These are phyloP conservation scores for Clupea harengus DNA, from an alignment of 2,113 vertebrate species.

Conservation along the genomic window DNA sequence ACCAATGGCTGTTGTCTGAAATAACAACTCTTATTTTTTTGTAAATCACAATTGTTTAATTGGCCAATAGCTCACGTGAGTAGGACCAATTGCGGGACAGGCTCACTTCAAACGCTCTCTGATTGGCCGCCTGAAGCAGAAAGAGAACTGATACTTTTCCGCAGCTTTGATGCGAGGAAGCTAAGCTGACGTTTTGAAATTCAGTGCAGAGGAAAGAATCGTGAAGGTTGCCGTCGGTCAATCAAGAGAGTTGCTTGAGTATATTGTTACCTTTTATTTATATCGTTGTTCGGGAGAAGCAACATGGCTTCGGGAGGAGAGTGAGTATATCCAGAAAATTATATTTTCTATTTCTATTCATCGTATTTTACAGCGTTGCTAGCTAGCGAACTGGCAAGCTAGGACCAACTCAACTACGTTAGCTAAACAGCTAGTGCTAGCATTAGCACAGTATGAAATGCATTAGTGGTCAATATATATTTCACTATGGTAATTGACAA, in stretches of 20 bases:
- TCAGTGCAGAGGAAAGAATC: constrained; percentile 46
- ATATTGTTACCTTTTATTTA: constrained; percentile 67
- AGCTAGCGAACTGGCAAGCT: constrained; percentile 11
- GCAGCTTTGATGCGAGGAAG: constrained; percentile 54
- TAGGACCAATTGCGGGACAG: not conserved
- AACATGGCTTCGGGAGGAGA: constrained; percentile 79
- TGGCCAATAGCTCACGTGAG: not conserved
- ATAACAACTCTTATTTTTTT: not conserved
- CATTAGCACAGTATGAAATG: constrained; percentile 44
- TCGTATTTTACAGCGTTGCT: constrained; percentile 31
- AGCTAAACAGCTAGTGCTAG: constrained; percentile 55
- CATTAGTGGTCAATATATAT: not conserved
- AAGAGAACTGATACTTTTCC: constrained; percentile 37
- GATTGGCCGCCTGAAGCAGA: constrained; percentile 55
- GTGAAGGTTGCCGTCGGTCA: constrained; percentile 43
- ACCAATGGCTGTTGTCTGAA: constrained; percentile 51
- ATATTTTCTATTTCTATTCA: not conserved
- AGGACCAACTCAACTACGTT: not conserved
- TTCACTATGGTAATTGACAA: not conserved
- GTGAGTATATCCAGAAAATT: constrained; percentile 61
- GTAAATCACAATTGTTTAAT: constrained; percentile 18
- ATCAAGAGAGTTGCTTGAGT: constrained; percentile 50
- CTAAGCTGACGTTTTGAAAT: constrained; percentile 49
- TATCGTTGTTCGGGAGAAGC: constrained; percentile 62
- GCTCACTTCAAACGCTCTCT: not conserved